These are phyloP conservation scores for Petrolisthes cinctipes DNA, from an alignment of 2,888 invertebrate species.

Conservation along the genomic window DNA sequence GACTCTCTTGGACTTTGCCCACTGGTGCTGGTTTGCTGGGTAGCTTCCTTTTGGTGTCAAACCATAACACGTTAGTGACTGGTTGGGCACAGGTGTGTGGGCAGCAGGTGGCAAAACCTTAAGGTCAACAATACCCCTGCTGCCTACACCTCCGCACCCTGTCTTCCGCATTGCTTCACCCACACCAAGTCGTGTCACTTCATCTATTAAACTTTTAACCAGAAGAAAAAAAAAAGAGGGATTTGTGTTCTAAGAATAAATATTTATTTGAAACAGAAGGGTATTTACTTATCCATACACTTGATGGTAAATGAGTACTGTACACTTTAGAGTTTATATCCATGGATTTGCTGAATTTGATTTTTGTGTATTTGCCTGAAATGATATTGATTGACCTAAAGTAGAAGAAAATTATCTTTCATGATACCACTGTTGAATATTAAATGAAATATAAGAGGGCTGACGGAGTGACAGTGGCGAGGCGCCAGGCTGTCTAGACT, in stretches of 20 bases:
- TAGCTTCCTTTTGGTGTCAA: slow-evolving; percentile 48
- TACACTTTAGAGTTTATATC: no score
- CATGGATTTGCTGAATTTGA: no score
- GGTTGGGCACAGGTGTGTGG: slow-evolving; percentile 50
- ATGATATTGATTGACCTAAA: no score
- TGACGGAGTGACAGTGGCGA: no score
- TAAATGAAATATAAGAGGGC: no score
- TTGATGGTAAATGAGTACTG: no score
- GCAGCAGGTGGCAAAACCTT: slow-evolving; percentile 53
- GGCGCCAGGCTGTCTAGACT: no score
- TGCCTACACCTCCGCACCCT: slow-evolving; percentile 50
- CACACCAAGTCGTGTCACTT: slow-evolving; percentile 60
- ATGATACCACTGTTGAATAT: no score
- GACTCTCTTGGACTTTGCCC: no score
- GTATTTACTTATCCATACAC: slow-evolving; percentile 21
- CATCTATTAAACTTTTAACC: slow-evolving; percentile 53
- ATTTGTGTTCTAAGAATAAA: slow-evolving; percentile 65
- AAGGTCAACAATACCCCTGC: slow-evolving; percentile 61
- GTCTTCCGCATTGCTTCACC: slow-evolving; percentile 57
- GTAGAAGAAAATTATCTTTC: no score
- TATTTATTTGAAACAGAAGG: slow-evolving; percentile 61
- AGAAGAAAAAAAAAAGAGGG: slow-evolving; percentile 49
- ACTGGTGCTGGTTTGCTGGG: no score
- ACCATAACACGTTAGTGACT: slow-evolving; percentile 47
- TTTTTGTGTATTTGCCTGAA: no score